Evolutionary conservation across 64 coral and sea anemone genomes (phyloP).

Genomic region (Orbicella faveolata): DNA sequence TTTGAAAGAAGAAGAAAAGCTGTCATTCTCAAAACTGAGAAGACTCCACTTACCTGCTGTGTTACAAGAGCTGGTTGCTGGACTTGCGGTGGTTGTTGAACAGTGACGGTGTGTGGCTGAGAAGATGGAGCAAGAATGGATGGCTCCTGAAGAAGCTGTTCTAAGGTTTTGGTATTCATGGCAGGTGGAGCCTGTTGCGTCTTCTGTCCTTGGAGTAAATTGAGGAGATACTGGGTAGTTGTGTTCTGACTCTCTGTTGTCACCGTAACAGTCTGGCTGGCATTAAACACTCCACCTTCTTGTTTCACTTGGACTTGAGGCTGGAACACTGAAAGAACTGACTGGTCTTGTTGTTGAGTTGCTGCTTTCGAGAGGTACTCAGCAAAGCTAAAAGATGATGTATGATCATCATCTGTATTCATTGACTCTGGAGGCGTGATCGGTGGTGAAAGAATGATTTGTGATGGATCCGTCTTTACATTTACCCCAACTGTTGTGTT

Average conservation of each 20-base stretch:
- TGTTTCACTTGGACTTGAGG: constrained; percentile 2
- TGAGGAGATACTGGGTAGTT: constrained; percentile 19
- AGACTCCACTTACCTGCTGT: constrained; percentile 24
- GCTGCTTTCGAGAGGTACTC: constrained; percentile 6
- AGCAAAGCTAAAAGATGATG: constrained; percentile 13
- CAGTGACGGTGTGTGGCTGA: neutral
- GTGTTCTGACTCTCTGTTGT: neutral
- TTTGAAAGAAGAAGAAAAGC: too few species aligned
- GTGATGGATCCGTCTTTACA: constrained; percentile 41
- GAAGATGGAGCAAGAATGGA: constrained; percentile 31
- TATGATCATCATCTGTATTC: constrained; percentile 24
- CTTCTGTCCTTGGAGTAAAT: constrained; percentile 26
- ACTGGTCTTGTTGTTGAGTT: constrained; percentile 5
- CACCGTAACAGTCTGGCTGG: neutral
- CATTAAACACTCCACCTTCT: neutral
- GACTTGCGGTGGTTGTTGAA: neutral
- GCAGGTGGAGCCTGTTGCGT: neutral
- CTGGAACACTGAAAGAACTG: constrained; percentile 1
- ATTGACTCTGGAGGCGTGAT: constrained; percentile 66
- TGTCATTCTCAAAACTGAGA: too few species aligned
- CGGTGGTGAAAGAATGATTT: constrained; percentile 38
- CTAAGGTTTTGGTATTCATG: constrained; percentile 19
- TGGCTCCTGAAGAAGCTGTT: constrained; percentile 28
- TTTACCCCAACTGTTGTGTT: constrained; percentile 16
- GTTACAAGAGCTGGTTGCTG: constrained; percentile 15